A percentile compares a stretch with the other conserved stretches of the same genome.
Conservation (phyloP, 1,140 invertebrate genomes). For the Ostrea edulis region DNA sequence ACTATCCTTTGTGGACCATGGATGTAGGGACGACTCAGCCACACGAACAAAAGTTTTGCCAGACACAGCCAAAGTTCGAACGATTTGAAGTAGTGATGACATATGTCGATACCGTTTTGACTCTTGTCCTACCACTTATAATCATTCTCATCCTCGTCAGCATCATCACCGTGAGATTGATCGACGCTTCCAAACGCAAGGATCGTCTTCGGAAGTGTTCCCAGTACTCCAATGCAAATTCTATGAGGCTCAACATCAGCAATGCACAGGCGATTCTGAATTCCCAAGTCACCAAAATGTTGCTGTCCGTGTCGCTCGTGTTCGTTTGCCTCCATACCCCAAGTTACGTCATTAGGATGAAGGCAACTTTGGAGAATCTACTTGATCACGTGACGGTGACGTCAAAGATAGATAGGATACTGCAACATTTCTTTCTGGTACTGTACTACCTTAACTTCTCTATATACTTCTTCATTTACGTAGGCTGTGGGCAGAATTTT, state of each 20-base stretch:
- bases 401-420: constrained; percentile 61
- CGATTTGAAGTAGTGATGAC: constrained; percentile 71
- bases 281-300: constrained; percentile 88
- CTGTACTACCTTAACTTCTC: constrained; percentile 91
- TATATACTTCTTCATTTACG: constrained; percentile 91
- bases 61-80: constrained; percentile 82
- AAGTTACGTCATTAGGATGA: constrained; percentile 75
- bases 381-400: constrained; percentile 14
- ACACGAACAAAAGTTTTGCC: constrained; percentile 78
- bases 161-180: constrained; percentile 79
- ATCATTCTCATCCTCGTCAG: constrained; percentile 83
- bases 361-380: constrained; percentile 66
- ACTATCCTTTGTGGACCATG: constrained; percentile 67
- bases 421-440: constrained; percentile 82
- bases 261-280: constrained; percentile 78
- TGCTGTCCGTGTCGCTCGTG: constrained; percentile 88
- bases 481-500: constrained; percentile 52
- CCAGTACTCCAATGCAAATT: background rate
- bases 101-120: constrained; percentile 82
- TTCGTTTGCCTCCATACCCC: constrained; percentile 90
- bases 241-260: constrained; percentile 29
- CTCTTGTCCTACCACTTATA: constrained; percentile 81
- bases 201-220: constrained; percentile 20
- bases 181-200: constrained; percentile 54
- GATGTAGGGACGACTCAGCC: constrained; percentile 51